These are phyloP conservation scores for Lontra canadensis DNA, from an alignment of 2,113 vertebrate species.

Conservation along the genomic window DNA sequence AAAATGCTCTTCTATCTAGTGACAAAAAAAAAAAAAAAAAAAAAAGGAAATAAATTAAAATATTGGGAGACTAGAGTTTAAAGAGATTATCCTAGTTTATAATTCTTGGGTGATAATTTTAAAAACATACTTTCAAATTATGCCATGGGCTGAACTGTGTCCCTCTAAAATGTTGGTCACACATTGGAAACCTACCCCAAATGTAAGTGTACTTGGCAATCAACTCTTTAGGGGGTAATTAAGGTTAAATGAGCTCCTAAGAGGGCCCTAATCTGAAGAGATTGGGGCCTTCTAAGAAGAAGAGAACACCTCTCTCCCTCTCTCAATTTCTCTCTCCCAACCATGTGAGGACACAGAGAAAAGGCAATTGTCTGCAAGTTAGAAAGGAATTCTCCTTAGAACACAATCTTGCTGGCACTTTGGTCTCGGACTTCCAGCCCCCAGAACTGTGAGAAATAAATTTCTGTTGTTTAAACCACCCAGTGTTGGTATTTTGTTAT, in stretches of 20 bases:
- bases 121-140: slow-evolving; percentile 25
- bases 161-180: background rate
- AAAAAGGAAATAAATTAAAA: background rate
- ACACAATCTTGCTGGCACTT: no score
- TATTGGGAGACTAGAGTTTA: background rate
- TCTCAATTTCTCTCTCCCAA: background rate
- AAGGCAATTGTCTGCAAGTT: background rate
- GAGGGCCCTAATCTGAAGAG: background rate
- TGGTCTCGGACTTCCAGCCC: background rate
- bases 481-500: background rate
- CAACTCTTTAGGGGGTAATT: background rate
- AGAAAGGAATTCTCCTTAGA: background rate
- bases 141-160: background rate
- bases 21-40: background rate
- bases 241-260: background rate
- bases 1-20: background rate
- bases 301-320: background rate
- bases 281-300: background rate
- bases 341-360: background rate
- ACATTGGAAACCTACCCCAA: background rate
- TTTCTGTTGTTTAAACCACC: background rate
- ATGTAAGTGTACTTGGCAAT: background rate
- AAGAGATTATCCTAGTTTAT: background rate
- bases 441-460: background rate
- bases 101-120: slow-evolving; percentile 4